Conservation (phyloP, 2,113 vertebrate species). For the Gopherus flavomarginatus region DNA sequence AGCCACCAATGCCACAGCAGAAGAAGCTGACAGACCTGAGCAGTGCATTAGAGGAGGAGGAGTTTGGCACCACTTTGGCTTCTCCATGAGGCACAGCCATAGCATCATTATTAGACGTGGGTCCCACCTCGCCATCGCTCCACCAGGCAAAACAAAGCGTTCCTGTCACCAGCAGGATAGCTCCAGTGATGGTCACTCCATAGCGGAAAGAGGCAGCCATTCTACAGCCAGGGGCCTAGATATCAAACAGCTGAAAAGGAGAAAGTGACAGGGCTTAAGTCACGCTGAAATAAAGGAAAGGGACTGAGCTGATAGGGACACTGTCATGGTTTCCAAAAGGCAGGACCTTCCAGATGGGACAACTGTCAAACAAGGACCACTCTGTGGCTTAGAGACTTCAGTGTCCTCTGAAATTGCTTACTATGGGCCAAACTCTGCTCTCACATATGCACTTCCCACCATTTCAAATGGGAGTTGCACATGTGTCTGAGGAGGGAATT, state of each 20-base stretch:
- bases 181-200: conserved; percentile 65
- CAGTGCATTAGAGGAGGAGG: conserved; percentile 54
- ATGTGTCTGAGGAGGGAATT: background rate
- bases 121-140: conserved; percentile 65
- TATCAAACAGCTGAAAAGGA: background rate
- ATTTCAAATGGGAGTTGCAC: background rate
- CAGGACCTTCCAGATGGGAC: background rate
- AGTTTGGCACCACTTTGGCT: background rate
- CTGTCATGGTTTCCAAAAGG: background rate
- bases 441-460: background rate
- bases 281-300: background rate
- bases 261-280: background rate
- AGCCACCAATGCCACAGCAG: conserved; percentile 73
- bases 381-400: rapidly evolving
- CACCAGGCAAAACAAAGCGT: conserved; percentile 81
- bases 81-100: conserved; percentile 17
- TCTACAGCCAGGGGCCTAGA: background rate
- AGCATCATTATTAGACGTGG: background rate
- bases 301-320: rapidly evolving
- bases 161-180: conserved; percentile 71
- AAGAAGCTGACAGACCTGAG: conserved; percentile 78
- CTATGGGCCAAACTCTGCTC: background rate
- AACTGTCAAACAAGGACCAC: background rate
- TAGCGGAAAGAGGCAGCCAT: conserved; percentile 60
- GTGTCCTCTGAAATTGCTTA: background rate